Evolutionary conservation across 2,113 vertebrate genomes (phyloP), one percentile per base, ranked within the genome.

Genomic region (Callaeas wilsoni): DNA sequence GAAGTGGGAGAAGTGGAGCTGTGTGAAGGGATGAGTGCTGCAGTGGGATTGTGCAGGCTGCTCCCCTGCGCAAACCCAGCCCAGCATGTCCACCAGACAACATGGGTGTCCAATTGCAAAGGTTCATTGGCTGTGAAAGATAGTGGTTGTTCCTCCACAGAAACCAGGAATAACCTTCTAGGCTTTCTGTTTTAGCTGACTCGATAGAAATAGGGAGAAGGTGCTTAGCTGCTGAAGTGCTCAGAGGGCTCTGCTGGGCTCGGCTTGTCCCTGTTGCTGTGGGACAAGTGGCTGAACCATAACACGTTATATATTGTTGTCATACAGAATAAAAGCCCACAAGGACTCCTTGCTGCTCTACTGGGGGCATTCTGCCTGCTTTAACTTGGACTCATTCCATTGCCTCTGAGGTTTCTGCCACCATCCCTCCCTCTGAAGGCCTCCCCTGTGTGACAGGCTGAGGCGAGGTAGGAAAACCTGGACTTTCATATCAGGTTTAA

Each of bases 71-170:
- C 56, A 44, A 15, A 53, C 5, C 25, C 60, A 78, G 70, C 56
- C 50, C 30, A 39, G 3, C 7, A 3, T 1, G 4, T 27, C 53
- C 32, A 6, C 41, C 2, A 7, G 44, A 37, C 21, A 23, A 8
- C 2, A 5, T 0, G 3, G 23, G 10, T 30, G 27, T 64, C 49
- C 0, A 0, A 23, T 12, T 2, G 10, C 50, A 65, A 57, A 69
- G 10, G 12, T 30, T 69, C 2, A 1, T 13, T 35, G 64, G 4
- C 41, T 87, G 23, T 30, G 46, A 39, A 62, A 70, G 27, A 26
- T 0, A 17, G 73, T 26, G 33, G 13, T 3, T 4, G 2, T 64
- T 56, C 42, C 62, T 12, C 10, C 63, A 7, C 0, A 53, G 47
- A 57, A 75, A n/a, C 19, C 37, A 87, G 41, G 17, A 57, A 75